These are phyloP conservation scores for Clusia tigrina DNA, from an alignment of 2,888 invertebrate genomes.

Conservation along the genomic window DNA sequence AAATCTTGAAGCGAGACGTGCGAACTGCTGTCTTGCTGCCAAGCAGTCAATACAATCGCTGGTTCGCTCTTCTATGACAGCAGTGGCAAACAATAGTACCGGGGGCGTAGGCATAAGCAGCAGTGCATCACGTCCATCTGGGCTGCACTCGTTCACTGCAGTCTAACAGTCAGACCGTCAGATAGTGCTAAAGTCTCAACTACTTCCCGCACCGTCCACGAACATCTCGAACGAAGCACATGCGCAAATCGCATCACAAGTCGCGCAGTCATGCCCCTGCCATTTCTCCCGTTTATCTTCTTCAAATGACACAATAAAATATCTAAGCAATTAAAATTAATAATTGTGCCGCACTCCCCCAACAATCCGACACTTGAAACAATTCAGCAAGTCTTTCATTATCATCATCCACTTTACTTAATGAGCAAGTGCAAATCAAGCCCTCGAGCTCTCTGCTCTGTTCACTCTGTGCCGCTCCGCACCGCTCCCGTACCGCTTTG, in stretches of 20 bases:
- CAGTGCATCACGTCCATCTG: no score
- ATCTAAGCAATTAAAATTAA: slow-evolving; percentile 40
- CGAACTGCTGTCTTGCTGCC: background rate
- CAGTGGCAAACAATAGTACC: background rate
- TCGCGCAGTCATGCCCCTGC: slow-evolving; percentile 4
- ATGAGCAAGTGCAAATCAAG: slow-evolving; percentile 39
- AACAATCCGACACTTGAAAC: no score
- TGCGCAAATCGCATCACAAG: no score
- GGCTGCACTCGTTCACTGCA: no score
- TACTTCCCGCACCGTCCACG: no score
- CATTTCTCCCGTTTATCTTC: slow-evolving; percentile 5
- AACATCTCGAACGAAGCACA: no score
- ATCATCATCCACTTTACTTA: slow-evolving; percentile 40
- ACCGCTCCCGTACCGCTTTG: background rate
- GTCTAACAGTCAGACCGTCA: no score
- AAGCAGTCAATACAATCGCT: background rate
- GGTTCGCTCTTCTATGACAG: background rate
- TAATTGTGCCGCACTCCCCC: slow-evolving; percentile 26
- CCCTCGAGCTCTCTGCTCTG: slow-evolving; percentile 20
- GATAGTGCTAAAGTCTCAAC: background rate
- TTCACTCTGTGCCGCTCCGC: background rate
- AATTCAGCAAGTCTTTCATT: slow-evolving; percentile 24
- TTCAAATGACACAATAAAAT: slow-evolving; percentile 29
- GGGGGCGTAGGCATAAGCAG: background rate
- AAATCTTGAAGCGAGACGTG: slow-evolving; percentile 15